Evolutionary conservation across 2,797 vertebrate species (phyloP).

Genomic region (Okamejei kenojei): DNA sequence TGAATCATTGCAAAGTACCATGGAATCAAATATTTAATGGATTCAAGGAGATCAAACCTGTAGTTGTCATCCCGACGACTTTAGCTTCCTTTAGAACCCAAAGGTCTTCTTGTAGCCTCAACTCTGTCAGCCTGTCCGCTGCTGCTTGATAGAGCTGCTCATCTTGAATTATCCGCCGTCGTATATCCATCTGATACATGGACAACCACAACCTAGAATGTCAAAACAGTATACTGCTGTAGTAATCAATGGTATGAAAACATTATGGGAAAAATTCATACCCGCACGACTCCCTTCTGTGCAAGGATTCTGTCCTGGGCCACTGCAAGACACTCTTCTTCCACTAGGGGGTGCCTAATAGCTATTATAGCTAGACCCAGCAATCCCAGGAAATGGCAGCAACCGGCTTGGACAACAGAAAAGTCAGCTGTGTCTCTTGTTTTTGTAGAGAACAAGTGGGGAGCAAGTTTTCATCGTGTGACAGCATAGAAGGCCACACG

Average conservation of each 20-base stretch:
- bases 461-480: no score
- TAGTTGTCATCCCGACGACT: conserved; percentile 93
- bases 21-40: not conserved
- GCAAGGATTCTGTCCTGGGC: not conserved
- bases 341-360: no score
- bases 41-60: conserved; percentile 51
- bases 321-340: not conserved
- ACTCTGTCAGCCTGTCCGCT: conserved; percentile 68
- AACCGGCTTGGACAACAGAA: no score
- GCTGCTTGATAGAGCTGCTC: conserved; percentile 67
- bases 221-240: not conserved
- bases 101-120: conserved; percentile 68
- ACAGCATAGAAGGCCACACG: no score
- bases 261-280: no score
- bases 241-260: not conserved
- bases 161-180: conserved; percentile 49
- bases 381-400: no score
- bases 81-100: conserved; percentile 63
- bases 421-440: no score
- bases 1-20: not conserved
- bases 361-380: no score
- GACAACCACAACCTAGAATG: conserved; percentile 70
- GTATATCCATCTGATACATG: conserved; percentile 64
- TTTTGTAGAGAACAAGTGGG: no score
- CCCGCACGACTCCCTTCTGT: not conserved